Evolutionary conservation across 2,888 invertebrate genomes (phyloP).

Genomic region (Oeneis ivallda): DNA sequence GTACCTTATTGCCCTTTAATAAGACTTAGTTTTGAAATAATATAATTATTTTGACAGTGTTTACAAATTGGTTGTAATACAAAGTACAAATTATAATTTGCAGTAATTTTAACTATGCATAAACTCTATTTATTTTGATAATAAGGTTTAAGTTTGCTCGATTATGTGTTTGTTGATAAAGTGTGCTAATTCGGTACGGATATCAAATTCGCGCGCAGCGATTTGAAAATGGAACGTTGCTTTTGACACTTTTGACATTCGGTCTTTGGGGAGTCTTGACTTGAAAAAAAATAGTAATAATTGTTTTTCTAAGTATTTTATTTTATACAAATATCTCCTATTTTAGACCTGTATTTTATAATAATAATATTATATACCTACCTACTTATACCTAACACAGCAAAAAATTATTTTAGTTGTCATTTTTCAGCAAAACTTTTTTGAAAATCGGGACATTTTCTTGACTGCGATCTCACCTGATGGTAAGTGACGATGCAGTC

Average conservation of each 20-base stretch:
- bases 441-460: too few relatives aligned
- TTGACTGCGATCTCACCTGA: too few relatives aligned
- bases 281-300: background rate
- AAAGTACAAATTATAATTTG: background rate
- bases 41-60: background rate
- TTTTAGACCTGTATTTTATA: too few relatives aligned
- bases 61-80: background rate
- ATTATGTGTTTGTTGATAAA: slow-evolving; percentile 9
- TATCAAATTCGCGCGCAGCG: slow-evolving; percentile 44
- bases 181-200: slow-evolving; percentile 39
- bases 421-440: too few relatives aligned
- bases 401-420: too few relatives aligned
- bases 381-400: too few relatives aligned
- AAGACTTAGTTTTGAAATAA: background rate
- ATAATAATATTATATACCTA: too few relatives aligned
- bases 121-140: background rate
- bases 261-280: slow-evolving; percentile 15
- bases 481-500: too few relatives aligned
- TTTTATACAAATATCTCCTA: too few relatives aligned
- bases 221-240: slow-evolving; percentile 53
- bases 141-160: slow-evolving; percentile 29
- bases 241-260: slow-evolving; percentile 61
- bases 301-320: background rate
- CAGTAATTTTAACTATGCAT: background rate
- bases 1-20: slow-evolving; percentile 5